phyloP scores from a whole-genome alignment of 2,888 invertebrate genomes.

The Netelia melanura region DNA sequence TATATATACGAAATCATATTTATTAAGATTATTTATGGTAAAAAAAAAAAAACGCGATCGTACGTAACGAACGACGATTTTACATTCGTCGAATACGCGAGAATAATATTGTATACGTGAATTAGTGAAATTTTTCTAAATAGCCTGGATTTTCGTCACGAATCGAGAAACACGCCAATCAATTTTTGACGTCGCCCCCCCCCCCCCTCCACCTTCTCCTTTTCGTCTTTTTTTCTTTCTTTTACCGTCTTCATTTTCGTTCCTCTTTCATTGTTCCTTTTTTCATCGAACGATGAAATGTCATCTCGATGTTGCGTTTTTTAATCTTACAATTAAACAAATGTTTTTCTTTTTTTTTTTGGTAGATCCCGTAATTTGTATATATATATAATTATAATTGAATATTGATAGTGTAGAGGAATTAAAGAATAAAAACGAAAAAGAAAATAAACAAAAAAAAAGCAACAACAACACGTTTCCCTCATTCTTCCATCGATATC shows the following conservation, averaged over 20 bases:
- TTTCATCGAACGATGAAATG: not conserved
- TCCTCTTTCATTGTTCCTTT: not conserved
- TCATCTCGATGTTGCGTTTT: not conserved
- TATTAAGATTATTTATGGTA: slow-evolving; percentile 40
- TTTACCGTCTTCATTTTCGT: not conserved
- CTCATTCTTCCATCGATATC: not conserved
- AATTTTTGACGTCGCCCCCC: not conserved
- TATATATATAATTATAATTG: slow-evolving; percentile 62
- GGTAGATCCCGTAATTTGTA: slow-evolving; percentile 67
- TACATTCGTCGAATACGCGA: not conserved
- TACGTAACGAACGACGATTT: not conserved
- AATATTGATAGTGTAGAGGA: slow-evolving; percentile 63
- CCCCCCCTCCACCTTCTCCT: too few relatives aligned
- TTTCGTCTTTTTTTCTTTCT: not conserved
- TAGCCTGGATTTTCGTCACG: not conserved
- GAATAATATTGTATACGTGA: slow-evolving; percentile 23
- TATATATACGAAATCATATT: slow-evolving; percentile 32
- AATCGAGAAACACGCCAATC: slow-evolving; percentile 14
- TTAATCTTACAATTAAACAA: slow-evolving; percentile 51
- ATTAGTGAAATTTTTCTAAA: slow-evolving; percentile 7
- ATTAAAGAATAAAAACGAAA: slow-evolving; percentile 65
- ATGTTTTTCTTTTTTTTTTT: slow-evolving; percentile 46
- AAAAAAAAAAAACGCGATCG: slow-evolving; percentile 15
- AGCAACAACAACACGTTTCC: not conserved
- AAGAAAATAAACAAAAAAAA: slow-evolving; percentile 12